A percentile compares a stretch with the other conserved stretches of the same genome.
These are phyloP conservation scores for Echinarachnius parma DNA, from an alignment of 53 echinoderm and acorn worm genomes.

Conservation along the genomic window DNA sequence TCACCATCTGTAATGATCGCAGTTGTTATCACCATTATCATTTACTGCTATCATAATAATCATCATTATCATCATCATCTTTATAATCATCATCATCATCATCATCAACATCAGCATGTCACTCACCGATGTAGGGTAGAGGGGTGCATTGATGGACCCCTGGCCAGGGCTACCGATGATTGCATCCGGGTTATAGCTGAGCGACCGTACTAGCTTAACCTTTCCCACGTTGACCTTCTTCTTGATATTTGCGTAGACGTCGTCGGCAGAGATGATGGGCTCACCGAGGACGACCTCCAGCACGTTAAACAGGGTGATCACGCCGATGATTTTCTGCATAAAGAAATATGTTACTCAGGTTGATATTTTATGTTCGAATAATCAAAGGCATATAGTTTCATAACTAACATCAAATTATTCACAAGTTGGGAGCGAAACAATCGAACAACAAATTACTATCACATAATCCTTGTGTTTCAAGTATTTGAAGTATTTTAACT, in stretches of 20 bases:
- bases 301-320: constrained; percentile 23
- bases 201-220: constrained; percentile 34
- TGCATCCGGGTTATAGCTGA: neutral
- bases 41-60: too few relatives aligned
- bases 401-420: too few relatives aligned
- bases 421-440: too few relatives aligned
- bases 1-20: too few relatives aligned
- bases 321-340: constrained; percentile 30
- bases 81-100: neutral
- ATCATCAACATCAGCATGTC: neutral
- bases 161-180: neutral
- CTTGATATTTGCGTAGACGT: constrained; percentile 25
- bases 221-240: constrained; percentile 27
- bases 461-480: too few relatives aligned
- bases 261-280: constrained; percentile 34
- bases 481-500: too few relatives aligned
- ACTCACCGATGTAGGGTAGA: constrained; percentile 11
- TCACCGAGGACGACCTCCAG: constrained; percentile 36
- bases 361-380: too few relatives aligned
- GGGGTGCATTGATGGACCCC: constrained; percentile 20
- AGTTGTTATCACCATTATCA: neutral
- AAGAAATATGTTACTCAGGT: neutral
- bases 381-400: too few relatives aligned
- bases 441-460: too few relatives aligned
- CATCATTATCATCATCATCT: too few relatives aligned